Evolutionary conservation across 2,888 invertebrate genomes (phyloP), one percentile per base, ranked within the genome.

Genomic region (Dioctria linearis): DNA sequence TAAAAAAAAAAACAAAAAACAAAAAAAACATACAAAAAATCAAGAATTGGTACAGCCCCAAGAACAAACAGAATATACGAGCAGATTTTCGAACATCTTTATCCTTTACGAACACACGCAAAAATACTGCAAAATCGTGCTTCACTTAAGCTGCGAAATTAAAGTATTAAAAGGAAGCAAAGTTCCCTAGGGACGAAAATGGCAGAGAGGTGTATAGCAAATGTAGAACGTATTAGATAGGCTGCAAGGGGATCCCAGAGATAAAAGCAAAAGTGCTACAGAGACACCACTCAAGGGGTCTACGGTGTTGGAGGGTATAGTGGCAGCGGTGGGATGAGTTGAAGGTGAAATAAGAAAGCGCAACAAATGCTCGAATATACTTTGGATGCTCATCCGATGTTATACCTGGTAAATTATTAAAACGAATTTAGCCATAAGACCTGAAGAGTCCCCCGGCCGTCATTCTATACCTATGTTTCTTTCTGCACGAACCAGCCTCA

Each of bases 401-500:
- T 79, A 54, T 69, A 79, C 63, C 81, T 80, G 51, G 80, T 81
- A 69, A 81, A 81, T 81, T 81, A 81, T 81, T 81, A 81, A 81
- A 81, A 80, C 76, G 80, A 79, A 81, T 81, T 80, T 81, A 80
- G 80, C 81, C 76, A 80, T 79, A 78, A 76, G 76, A 71, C 49
- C 63, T 67, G 54, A 80, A 67, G 78, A 81, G 80, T 80, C 54
- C 79, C 78, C 79, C 61, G 63, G 9, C 39, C 73, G 81, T 46
- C 66, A 79, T 43, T 80, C 54, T 57, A 25, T 25, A 25, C 25
- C 25, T 25, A 25, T 25, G 66, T 66, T 61, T 75, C 63, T 43
- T 75, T 57, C 49, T 63, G 65, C n/a, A 69, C 63, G 43, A n/a
- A 42, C 43, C 46, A 5, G 13, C 49, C 25, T 66, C 54, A 37